Base-by-base conservation (phyloP, 1,140 invertebrate species). In the Phortica variegata region DNA sequence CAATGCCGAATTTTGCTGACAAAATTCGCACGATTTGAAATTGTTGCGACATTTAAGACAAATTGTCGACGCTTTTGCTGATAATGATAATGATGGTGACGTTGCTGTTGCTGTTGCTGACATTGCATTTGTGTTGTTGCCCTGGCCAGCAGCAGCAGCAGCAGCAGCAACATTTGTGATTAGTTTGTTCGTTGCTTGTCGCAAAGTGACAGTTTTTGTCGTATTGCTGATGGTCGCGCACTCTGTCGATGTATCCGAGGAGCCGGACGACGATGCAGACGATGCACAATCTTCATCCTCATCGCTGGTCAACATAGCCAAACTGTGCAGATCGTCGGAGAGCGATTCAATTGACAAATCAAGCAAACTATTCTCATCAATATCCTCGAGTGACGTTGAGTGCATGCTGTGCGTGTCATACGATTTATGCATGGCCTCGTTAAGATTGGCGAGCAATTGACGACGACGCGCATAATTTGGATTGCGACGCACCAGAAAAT, bases 401-500 rank as follows among this genome's bases (percentile, higher is more conserved):
- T 3, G 21, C 40, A 6, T 2, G 39, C 23, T 1, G 8, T 8
- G 3, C 8, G 20, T 8, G 32, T 37, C 7, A 34, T 43, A 18
- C 37, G 18, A 3, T 34, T 65, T 60, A 12, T 52, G 47, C 32
- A 65, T 57, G 23, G 68, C 60, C 45, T 71, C 65, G 40, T 73
- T 73, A 10, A 72, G 49, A 26, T 69, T 60, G 39, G 61, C 60
- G 37, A 76, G 15, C 43, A 75, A 26, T 47, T 76, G 73, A 4
- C 65, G 62, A 13, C 74, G 71, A 0, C 71, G 52, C 6, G 60
- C 81, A 50, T 88, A 88, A 56, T 89, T 85, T 1, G 86, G 85
- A 77, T 89, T 90, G 38, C 88, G 80, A 37, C 87, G 82, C 33
- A 91, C 84, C 9, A 89, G 78, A 73, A 91, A 88, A 72, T 91